Evolutionary conservation across 2,113 vertebrate species (phyloP), one percentile per base, ranked within the genome.

Genomic region (Delphinus delphis): DNA sequence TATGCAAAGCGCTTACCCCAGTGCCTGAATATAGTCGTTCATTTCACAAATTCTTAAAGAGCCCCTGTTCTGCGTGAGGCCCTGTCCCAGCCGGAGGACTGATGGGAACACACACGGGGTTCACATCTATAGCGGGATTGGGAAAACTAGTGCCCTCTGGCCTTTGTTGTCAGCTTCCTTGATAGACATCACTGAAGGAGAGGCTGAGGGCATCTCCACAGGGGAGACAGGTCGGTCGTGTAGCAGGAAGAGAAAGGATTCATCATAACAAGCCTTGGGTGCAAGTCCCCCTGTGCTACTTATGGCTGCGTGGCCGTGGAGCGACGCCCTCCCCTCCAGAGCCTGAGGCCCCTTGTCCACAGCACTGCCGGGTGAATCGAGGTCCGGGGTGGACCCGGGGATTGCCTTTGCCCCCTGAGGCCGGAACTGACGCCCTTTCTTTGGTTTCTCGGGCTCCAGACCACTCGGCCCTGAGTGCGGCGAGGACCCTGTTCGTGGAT

Each of bases 401-500:
- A 12, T 44, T n/a, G 28, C 77, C 84, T 88, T 38, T 47, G n/a
- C 21, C 50, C 65, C 55, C 67, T 38, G 50, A 67, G 60, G 23
- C 25, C 1, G 5, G 13, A 83, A 20, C 44, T 38, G 60, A 85
- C 3, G 12, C 23, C 41, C 55, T 87, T 17, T 63, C 77, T 84
- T 80, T 95, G 87, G 36, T 92, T 87, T 95, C 25, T 97, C 0
- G 26, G 3, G 8, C 96, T 98, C 58, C 97, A 99, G 99, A 98
- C 96, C 98, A 87, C 77, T 98, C 98, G 47, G 95, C 97, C 98
- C 98, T 99, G 96, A 99, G 97, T 90, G 74, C 96, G 82, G 91
- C 79, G 71, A 74, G 1, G 92, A 94, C 93, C 33, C 98, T 96
- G 70, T 98, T 98, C 68, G 99, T 99, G 99, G 98, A 99, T 99